Evolutionary conservation across 1,140 invertebrate species (phyloP).

Genomic region (Cydia splendana): DNA sequence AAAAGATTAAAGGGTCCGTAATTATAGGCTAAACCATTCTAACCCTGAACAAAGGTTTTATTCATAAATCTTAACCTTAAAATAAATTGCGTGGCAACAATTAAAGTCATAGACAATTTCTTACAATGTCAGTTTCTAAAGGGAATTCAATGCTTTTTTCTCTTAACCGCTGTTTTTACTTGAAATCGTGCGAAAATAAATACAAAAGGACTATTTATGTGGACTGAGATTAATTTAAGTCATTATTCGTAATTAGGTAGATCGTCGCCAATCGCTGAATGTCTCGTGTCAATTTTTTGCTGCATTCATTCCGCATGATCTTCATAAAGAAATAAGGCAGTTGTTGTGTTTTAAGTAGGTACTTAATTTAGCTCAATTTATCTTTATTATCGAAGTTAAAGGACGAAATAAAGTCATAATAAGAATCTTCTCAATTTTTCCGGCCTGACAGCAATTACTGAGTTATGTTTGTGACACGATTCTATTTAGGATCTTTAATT

Average conservation of each 20-base stretch:
- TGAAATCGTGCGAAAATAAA: slow-evolving; percentile 8
- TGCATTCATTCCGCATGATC: neutral
- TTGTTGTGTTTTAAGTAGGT: neutral
- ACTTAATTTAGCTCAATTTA: no score
- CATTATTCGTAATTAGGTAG: slow-evolving; percentile 4
- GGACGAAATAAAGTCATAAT: no score
- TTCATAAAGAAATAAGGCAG: neutral
- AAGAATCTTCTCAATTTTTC: no score
- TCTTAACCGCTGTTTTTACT: slow-evolving; percentile 4
- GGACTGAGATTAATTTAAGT: neutral
- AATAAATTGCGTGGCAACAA: slow-evolving; percentile 18
- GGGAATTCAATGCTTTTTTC: neutral
- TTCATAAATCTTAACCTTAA: slow-evolving; percentile 33
- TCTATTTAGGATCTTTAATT: no score
- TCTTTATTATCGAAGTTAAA: no score
- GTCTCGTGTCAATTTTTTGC: neutral
- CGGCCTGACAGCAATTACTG: neutral
- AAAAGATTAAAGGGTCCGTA: slow-evolving; percentile 29
- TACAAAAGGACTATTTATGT: slow-evolving; percentile 7
- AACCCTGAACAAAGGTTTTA: slow-evolving; percentile 33
- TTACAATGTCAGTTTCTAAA: neutral
- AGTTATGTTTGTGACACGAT: no score
- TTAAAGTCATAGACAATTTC: slow-evolving; percentile 24
- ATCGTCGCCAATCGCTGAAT: neutral
- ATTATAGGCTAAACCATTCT: slow-evolving; percentile 27